Base-by-base conservation (phyloP, 1,140 invertebrate species). In the Micrasema longulum region DNA sequence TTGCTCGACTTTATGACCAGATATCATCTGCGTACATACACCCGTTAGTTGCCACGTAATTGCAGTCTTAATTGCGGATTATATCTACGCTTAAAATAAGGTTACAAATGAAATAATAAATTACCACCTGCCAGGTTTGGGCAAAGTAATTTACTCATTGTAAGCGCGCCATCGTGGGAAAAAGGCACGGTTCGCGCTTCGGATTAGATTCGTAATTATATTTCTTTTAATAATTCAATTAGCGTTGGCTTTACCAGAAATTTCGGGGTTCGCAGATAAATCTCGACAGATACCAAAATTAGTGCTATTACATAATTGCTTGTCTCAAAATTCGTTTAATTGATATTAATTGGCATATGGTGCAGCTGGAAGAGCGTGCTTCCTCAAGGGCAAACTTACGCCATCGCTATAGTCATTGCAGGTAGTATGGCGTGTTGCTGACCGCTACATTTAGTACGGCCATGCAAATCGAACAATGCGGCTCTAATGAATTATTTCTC, bases 391-490 rank as follows among this genome's bases (percentile, higher is more conserved):
- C n/a, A n/a, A n/a, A n/a, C n/a, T n/a, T n/a, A n/a, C n/a, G n/a
- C n/a, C n/a, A n/a, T n/a, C n/a, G n/a, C n/a, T n/a, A n/a, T n/a
- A n/a, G n/a, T n/a, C n/a, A n/a, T n/a, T n/a, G n/a, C n/a, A n/a
- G 12, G 64, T 26, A 9, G 35, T 3, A 66, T 69, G 52, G 67
- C 67, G 67, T 60, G 67, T 26, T 35, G 18, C 35, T 26, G 48
- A 26, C 41, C 47, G 20, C 11, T 60, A 18, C 41, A 55, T 52
- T 18, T 48, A 48, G 64, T 35, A 53, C 36, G 47, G 22, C 48
- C 66, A 69, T 69, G 67, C 67, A 69, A 69, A 69, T 69, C 45
- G 50, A 57, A 69, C 67, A 55, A 69, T 69, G 53, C 67, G 35
- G 66, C 18, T 43, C 23, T 48, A 18, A 55, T 7, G n/a, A 52